Percentiles rank a stretch among this genome's conserved stretches.
These are phyloP conservation scores for Lycaon pictus DNA, from an alignment of 2,113 vertebrate species.

Conservation along the genomic window DNA sequence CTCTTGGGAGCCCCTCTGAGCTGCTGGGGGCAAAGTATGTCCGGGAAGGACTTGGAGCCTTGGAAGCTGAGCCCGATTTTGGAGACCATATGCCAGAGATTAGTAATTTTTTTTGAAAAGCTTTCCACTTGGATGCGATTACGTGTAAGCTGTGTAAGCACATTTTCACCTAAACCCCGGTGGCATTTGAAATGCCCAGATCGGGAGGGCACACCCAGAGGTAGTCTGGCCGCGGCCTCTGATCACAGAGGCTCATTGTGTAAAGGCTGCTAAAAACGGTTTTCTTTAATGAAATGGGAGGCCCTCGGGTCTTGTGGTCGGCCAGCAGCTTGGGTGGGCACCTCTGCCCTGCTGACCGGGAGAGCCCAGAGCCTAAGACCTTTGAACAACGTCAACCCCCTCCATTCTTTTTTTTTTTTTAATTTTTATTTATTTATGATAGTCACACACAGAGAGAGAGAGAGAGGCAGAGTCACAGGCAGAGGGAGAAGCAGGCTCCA, in stretches of 20 bases:
- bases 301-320: neutral
- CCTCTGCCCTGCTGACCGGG: neutral
- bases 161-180: neutral
- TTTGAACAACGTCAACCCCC: no score
- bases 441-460: no score
- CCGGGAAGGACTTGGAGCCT: neutral
- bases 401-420: no score
- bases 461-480: no score
- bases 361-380: neutral
- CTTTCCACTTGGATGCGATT: neutral
- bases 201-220: neutral
- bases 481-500: no score
- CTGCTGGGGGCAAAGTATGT: neutral
- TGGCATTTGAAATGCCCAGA: neutral
- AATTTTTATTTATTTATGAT: no score
- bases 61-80: neutral
- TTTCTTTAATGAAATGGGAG: neutral
- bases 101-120: neutral
- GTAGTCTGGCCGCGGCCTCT: neutral
- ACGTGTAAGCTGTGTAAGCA: no score
- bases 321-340: no score
- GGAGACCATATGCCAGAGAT: neutral
- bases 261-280: fast-evolving
- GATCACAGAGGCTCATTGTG: neutral
- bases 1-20: neutral